Conservation (phyloP, 2,888 invertebrate species). For the Colostygia pectinataria region DNA sequence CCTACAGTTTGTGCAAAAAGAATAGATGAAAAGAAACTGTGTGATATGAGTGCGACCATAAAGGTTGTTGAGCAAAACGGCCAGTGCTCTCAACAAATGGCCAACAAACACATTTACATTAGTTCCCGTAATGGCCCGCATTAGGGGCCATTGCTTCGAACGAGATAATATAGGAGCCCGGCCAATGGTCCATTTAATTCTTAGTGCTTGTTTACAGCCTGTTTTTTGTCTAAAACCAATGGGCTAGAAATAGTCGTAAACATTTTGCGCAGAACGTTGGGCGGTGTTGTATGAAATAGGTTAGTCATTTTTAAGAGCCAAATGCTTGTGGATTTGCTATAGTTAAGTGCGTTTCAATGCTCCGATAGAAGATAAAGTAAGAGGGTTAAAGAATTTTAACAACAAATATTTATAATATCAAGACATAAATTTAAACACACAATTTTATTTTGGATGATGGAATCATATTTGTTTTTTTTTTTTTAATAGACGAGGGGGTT, state of each 20-base stretch:
- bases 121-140: slow-evolving; percentile 69
- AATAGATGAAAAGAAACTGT: slow-evolving; percentile 14
- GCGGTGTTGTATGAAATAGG: not conserved
- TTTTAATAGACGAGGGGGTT: too few relatives aligned
- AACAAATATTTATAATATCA: too few relatives aligned
- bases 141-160: slow-evolving; percentile 46
- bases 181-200: slow-evolving; percentile 25
- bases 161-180: slow-evolving; percentile 34
- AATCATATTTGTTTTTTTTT: too few relatives aligned
- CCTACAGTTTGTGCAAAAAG: slow-evolving; percentile 15
- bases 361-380: too few relatives aligned
- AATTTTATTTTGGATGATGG: too few relatives aligned
- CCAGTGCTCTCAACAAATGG: slow-evolving; percentile 52
- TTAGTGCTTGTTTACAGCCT: slow-evolving; percentile 20
- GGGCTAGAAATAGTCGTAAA: not conserved
- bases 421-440: too few relatives aligned
- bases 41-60: slow-evolving; percentile 21
- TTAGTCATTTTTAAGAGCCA: not conserved
- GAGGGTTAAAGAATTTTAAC: too few relatives aligned
- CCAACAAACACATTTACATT: slow-evolving; percentile 70
- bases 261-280: slow-evolving; percentile 6
- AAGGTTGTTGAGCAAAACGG: slow-evolving; percentile 39
- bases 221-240: slow-evolving; percentile 21
- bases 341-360: not conserved
- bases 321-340: not conserved